phyloP scores from a whole-genome alignment of 2,797 vertebrate species.

The Anguilla obscura region DNA sequence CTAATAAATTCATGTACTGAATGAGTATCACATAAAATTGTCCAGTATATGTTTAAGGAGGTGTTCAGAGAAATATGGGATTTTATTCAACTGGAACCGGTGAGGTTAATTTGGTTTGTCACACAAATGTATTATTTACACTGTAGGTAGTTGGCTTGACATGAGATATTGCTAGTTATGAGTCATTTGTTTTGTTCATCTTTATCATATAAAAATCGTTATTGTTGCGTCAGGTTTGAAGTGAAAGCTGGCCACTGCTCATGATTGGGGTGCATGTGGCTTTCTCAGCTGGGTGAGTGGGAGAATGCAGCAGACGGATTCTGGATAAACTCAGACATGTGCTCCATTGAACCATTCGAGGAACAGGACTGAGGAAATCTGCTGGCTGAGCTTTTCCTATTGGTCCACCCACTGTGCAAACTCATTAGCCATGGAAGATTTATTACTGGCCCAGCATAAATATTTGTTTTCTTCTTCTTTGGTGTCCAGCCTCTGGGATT shows the following conservation, averaged over 20 bases:
- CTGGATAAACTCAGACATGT: background rate
- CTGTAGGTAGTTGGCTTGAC: background rate
- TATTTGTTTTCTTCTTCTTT: constrained; percentile 14
- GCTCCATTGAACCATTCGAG: constrained; percentile 32
- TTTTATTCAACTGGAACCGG: background rate
- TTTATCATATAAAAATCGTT: background rate
- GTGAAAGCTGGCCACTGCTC: background rate
- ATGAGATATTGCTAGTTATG: background rate
- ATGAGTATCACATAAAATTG: background rate
- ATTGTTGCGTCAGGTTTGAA: background rate
- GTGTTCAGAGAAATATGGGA: background rate
- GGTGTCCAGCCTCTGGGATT: background rate
- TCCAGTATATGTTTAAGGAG: background rate
- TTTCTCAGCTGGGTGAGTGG: background rate
- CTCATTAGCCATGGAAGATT: constrained; percentile 42
- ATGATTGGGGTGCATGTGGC: background rate
- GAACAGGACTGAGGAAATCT: constrained; percentile 63
- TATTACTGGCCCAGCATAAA: constrained; percentile 34
- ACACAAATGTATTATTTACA: background rate
- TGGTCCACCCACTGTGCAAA: constrained; percentile 61
- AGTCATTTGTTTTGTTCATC: background rate
- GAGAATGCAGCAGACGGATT: background rate
- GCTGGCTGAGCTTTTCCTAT: constrained; percentile 48
- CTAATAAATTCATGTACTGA: background rate
- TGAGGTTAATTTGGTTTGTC: background rate